phyloP scores from a whole-genome alignment of 2,888 invertebrate species.

The Esperia sulphurella region DNA sequence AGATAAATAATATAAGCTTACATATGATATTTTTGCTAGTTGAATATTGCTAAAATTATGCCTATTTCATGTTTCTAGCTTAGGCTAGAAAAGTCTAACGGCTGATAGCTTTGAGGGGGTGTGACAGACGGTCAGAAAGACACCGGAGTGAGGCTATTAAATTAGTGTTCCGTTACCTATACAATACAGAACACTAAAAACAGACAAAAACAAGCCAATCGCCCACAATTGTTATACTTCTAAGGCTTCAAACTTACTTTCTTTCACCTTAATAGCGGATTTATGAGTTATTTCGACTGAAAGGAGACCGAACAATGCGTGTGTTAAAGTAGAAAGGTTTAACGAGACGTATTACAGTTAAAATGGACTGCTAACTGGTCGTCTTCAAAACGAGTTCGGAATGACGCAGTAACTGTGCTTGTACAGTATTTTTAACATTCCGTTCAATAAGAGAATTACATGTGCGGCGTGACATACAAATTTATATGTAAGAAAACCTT shows the following conservation, averaged over 20 bases:
- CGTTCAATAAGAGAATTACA: neutral
- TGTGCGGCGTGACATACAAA: no score
- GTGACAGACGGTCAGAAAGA: no score
- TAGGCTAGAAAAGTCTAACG: no score
- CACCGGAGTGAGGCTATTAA: no score
- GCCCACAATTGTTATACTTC: conserved; percentile 9
- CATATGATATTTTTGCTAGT: no score
- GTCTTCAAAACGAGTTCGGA: neutral
- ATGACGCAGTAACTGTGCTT: neutral
- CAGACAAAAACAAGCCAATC: conserved; percentile 3
- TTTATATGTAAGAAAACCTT: no score
- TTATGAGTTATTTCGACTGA: conserved; percentile 11
- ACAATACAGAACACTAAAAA: no score
- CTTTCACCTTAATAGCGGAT: conserved; percentile 34
- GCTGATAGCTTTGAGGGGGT: no score
- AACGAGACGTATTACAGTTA: neutral
- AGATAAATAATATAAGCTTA: no score
- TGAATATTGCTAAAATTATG: no score
- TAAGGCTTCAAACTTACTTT: conserved; percentile 21
- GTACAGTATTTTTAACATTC: neutral
- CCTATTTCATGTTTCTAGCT: no score
- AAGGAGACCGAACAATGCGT: neutral
- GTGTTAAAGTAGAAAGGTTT: neutral
- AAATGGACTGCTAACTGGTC: neutral
- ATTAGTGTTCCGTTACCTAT: no score